These are phyloP conservation scores for Herminia tarsipennalis DNA, from an alignment of 2,888 invertebrate genomes.

Conservation along the genomic window DNA sequence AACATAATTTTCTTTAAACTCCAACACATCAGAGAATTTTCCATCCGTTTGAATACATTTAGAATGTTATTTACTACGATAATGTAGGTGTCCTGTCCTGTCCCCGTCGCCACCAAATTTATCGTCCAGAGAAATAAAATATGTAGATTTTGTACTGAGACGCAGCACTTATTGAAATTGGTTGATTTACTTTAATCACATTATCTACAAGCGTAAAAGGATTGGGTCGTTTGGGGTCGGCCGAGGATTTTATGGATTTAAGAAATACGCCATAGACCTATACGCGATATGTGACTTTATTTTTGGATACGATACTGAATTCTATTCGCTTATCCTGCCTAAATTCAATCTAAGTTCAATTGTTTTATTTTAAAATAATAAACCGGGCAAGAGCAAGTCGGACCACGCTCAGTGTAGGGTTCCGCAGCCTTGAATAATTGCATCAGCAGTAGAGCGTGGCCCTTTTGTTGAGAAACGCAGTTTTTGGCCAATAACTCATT, in stretches of 20 bases:
- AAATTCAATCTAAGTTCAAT: background rate
- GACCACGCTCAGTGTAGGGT: too few relatives aligned
- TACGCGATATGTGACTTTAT: constrained; percentile 23
- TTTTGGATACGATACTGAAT: constrained; percentile 10
- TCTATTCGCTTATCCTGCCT: background rate
- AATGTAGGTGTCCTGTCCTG: constrained; percentile 6
- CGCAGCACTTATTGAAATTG: constrained; percentile 82
- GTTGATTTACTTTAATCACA: constrained; percentile 80
- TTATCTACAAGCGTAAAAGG: constrained; percentile 69
- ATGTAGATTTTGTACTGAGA: constrained; percentile 73
- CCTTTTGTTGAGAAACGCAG: too few relatives aligned
- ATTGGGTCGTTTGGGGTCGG: constrained; percentile 52
- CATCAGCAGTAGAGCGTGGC: too few relatives aligned
- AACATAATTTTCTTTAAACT: background rate
- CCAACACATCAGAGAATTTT: background rate
- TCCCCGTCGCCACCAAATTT: constrained; percentile 25
- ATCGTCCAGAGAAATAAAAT: constrained; percentile 65
- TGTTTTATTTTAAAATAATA: too few relatives aligned
- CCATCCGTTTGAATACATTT: background rate
- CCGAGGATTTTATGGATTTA: constrained; percentile 47
- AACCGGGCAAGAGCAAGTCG: too few relatives aligned
- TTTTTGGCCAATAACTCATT: too few relatives aligned
- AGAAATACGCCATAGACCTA: constrained; percentile 38
- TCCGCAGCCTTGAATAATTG: too few relatives aligned
- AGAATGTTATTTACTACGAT: background rate